Base-by-base conservation (phyloP, 2,113 vertebrate genomes). In the Ceratotherium simum region DNA sequence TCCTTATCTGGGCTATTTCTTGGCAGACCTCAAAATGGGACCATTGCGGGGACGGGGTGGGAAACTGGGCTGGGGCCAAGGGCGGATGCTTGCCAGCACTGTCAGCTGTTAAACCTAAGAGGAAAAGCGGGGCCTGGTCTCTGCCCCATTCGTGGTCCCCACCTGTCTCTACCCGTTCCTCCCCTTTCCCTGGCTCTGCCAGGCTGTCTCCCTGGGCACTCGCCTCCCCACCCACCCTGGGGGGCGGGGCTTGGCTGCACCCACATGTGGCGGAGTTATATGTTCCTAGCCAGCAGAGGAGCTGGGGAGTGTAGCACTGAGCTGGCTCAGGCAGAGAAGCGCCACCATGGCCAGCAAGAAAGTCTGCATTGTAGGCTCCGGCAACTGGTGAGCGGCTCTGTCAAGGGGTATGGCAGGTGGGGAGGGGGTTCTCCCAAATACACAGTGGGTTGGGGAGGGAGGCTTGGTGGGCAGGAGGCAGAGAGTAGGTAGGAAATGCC, bases 331-430 rank as follows among this genome's bases (percentile, higher is more conserved):
- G 65, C 88, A 93, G 95, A 72, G 95, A 42, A 94, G 70, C 80
- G 0, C 95, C 97, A 96, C 98, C 97, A 99, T 99, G 99, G 98
- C 98, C 1, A 97, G 98, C 88, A 99, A 99, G 98, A 99, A 99
- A 98, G 98, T 99, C 90, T 99, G 99, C 98, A 97, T 99, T 98
- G 98, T 99, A 90, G 99, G 99, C 98, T 99, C 99, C 1, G 99
- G 99, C 90, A 99, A 99, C 99, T 99, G 99, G 99, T 99, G 98
- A 99, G 99, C 64, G 1, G 46, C 86, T 76, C 88, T 81, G 46
- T 64, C 48, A 73, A 73, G 58, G 31, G 65, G 51, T 21, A 14
- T 8, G 88, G 80, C 48, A 58, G 42, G 2, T 42, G 42, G 48
- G 33, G 8, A 0, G 18, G 23, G 69, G 42, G 48, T 18, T 46